phyloP scores from a whole-genome alignment of 2,113 vertebrate genomes.

The Galemys pyrenaicus region DNA sequence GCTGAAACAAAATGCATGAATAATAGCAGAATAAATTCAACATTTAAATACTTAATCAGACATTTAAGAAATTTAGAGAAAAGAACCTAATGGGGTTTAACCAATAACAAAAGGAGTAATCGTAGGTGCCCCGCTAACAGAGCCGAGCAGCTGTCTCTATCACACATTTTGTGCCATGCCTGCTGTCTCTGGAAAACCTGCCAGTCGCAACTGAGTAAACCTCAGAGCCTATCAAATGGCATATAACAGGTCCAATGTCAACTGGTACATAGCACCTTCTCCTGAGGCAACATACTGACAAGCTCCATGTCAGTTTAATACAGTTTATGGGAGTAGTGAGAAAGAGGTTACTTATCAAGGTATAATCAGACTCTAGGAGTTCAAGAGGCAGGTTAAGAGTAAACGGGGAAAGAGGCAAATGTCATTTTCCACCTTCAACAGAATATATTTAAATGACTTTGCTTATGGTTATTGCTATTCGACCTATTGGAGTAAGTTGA shows the following conservation, averaged over 20 bases:
- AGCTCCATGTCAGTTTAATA: neutral
- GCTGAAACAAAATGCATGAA: slow-evolving; percentile 33
- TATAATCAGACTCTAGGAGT: neutral
- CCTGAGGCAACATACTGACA: neutral
- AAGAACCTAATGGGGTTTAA: neutral
- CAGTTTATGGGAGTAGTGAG: neutral
- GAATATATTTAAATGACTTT: neutral
- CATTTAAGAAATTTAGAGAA: slow-evolving; percentile 19
- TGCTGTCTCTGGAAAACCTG: neutral
- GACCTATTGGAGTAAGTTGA: neutral
- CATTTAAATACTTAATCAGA: slow-evolving; percentile 50
- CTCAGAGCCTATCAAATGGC: neutral
- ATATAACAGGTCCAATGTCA: neutral
- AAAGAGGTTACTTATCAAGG: neutral
- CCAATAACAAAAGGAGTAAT: neutral
- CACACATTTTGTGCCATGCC: neutral
- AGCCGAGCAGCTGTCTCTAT: neutral
- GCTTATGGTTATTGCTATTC: neutral
- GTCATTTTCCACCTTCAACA: neutral
- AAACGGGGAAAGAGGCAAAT: neutral
- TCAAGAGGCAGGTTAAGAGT: neutral
- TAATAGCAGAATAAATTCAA: slow-evolving; percentile 29
- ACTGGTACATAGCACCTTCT: neutral
- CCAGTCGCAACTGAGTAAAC: neutral
- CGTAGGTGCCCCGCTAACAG: neutral